Conservation (phyloP, 2,113 vertebrate genomes). For the Indri indri region DNA sequence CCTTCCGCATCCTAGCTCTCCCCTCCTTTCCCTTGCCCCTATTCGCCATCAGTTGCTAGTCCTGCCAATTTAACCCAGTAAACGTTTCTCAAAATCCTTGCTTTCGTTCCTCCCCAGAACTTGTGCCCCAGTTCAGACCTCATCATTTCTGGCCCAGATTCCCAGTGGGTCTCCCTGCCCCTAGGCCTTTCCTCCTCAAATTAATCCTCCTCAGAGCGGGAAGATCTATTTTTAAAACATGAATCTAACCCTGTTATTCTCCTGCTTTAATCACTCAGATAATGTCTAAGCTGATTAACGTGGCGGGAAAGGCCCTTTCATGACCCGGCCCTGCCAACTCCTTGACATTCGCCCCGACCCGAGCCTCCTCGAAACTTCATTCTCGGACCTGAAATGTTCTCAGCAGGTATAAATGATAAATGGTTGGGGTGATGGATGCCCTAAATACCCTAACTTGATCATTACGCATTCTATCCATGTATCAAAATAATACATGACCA, state of each 20-base stretch:
- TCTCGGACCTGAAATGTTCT: neutral
- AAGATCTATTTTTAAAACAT: constrained; percentile 69
- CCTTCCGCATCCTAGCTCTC: neutral
- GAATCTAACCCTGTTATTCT: constrained; percentile 63
- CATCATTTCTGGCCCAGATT: constrained; percentile 61
- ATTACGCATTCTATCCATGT: too few relatives aligned
- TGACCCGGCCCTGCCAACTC: neutral
- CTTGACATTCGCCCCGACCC: neutral
- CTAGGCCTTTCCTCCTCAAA: constrained; percentile 38
- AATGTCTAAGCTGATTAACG: constrained; percentile 53
- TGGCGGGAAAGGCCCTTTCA: neutral
- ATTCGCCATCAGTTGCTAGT: neutral
- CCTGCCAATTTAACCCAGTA: neutral
- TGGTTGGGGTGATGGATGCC: too few relatives aligned
- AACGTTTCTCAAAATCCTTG: constrained; percentile 3
- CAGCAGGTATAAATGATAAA: too few relatives aligned
- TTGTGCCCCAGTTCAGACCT: constrained; percentile 45
- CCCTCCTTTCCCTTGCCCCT: neutral
- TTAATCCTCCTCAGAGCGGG: constrained; percentile 46
- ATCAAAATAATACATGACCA: too few relatives aligned
- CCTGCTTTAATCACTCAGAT: constrained; percentile 65
- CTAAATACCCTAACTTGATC: too few relatives aligned
- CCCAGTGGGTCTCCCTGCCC: constrained; percentile 32
- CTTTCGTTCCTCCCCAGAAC: neutral
- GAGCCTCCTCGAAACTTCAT: neutral